These are phyloP conservation scores for Baryphthengus martii DNA, from an alignment of 2,113 vertebrate species.

Conservation along the genomic window DNA sequence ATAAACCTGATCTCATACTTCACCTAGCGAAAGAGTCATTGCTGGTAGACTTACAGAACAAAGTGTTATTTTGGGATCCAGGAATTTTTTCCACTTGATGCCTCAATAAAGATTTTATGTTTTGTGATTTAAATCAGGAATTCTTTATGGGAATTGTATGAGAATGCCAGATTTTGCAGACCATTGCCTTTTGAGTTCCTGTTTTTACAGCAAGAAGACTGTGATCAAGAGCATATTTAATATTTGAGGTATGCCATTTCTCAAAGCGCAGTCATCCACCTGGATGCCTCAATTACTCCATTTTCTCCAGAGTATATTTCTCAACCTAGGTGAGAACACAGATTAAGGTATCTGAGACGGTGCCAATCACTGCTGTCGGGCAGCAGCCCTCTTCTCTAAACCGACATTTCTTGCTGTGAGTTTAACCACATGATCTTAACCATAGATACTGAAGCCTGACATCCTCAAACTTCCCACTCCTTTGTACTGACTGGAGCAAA, in stretches of 20 bases:
- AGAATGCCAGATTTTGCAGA: not conserved
- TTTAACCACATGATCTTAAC: not conserved
- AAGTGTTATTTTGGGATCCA: not conserved
- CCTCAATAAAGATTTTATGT: not conserved
- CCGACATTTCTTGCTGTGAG: not conserved
- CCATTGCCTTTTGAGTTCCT: not conserved
- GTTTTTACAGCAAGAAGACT: not conserved
- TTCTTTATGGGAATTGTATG: not conserved
- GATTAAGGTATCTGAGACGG: not conserved
- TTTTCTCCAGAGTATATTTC: not conserved
- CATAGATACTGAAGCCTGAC: not conserved
- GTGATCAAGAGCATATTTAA: not conserved
- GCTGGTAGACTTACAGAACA: not conserved
- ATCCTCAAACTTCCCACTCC: not conserved
- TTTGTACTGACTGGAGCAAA: not conserved
- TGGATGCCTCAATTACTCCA: not conserved
- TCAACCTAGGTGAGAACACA: not conserved
- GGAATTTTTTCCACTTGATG: not conserved
- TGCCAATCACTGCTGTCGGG: not conserved
- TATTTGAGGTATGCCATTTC: not conserved
- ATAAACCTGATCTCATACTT: not conserved
- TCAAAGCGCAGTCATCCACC: not conserved
- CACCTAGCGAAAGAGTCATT: not conserved
- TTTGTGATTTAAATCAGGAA: not conserved
- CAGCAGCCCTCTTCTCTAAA: not conserved